Percentiles rank a stretch among this genome's conserved stretches.
Evolutionary conservation across 2,888 invertebrate species (phyloP).

Genomic region (Diaphora mendica): DNA sequence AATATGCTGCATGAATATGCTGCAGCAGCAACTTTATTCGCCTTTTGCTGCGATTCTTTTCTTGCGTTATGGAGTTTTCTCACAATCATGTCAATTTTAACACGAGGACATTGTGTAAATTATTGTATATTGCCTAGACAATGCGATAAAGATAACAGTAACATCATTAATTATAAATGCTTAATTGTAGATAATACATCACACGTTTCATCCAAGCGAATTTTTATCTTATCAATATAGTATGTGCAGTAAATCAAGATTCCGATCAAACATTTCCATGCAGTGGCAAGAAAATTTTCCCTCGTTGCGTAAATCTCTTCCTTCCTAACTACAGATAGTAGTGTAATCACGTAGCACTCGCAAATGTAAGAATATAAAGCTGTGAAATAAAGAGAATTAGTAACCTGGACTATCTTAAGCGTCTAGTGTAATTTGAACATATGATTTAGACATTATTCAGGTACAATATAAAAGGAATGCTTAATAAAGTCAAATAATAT

Average conservation of each 20-base stretch:
- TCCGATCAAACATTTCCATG: conserved; percentile 78
- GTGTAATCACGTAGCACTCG: not conserved
- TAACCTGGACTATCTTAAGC: not conserved
- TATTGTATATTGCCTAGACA: conserved; percentile 62
- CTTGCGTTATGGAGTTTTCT: conserved; percentile 12
- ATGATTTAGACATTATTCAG: not conserved
- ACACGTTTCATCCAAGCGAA: conserved; percentile 66
- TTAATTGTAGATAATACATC: conserved; percentile 65
- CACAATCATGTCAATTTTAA: conserved; percentile 19
- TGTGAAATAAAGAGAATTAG: not conserved
- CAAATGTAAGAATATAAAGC: not conserved
- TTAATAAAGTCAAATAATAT: not conserved
- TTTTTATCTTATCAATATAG: conserved; percentile 76
- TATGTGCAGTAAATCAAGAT: conserved; percentile 59
- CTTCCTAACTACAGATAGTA: not conserved
- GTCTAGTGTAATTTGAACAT: not conserved
- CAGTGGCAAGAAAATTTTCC: conserved; percentile 54
- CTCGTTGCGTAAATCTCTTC: conserved; percentile 46
- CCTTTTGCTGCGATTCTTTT: not conserved
- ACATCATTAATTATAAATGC: conserved; percentile 26
- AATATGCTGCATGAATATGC: too few species aligned
- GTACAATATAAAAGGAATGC: not conserved
- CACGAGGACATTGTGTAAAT: conserved; percentile 48
- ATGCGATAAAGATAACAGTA: conserved; percentile 61
- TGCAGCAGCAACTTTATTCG: not conserved